Base-by-base conservation (phyloP, 2,113 vertebrate genomes). In the Taxidea taxus region DNA sequence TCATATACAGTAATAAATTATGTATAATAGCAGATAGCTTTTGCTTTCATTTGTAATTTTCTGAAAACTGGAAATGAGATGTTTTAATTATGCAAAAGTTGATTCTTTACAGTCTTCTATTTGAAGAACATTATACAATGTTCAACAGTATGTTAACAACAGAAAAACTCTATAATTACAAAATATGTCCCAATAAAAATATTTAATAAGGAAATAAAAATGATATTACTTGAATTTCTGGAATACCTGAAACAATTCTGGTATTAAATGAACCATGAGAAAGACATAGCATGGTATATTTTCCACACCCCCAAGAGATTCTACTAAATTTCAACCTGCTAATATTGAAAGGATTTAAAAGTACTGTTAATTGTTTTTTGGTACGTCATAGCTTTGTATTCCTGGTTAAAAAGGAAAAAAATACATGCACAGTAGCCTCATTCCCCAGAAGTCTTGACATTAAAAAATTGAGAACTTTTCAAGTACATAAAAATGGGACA, bases 31-130 rank as follows among this genome's bases (percentile, higher is more conserved):
- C 58, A 89, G 29, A 85, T 3, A 54, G 84, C 5, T 68, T 90
- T 72, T 42, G 20, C n/a, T 91, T 94, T 94, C n/a, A 96, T 39
- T 91, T 94, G 6, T 54, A 89, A 51, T 54, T 74, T 91, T 58
- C 39, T 92, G n/a, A 92, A 94, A 92, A 85, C 31, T 87, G 27
- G 77, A 77, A 87, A 89, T 64, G 34, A 91, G 29, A 68, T 84
- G 4, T 86, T 91, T 77, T 60, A 78, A 60, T 72, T 84, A 91
- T 75, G 3, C 49, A 77, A 95, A 82, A 92, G 9, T 78, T 62
- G 12, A 91, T 70, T 72, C 37, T 47, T 72, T 42, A 54, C 11
- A 82, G 31, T 10, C 27, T 96, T 93, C 77, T 27, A 56, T 34
- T 89, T 75, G 16, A 54, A 54, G 51, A 77, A 47, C 56, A 49